Evolutionary conservation across 2,888 invertebrate species (phyloP).

Genomic region (Synanthedon vespiformis): DNA sequence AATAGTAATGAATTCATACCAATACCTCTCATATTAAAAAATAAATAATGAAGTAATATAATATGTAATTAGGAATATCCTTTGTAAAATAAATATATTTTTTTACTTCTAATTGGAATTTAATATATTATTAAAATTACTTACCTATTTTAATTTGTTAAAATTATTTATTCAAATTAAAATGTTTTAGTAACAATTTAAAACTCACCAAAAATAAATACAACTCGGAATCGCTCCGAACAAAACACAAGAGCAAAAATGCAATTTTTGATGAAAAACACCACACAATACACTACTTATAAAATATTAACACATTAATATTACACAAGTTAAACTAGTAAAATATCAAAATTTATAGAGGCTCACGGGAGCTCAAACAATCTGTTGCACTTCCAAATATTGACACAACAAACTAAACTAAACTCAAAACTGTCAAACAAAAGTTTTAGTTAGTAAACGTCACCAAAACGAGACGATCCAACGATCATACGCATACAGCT

Average conservation of each 20-base stretch:
- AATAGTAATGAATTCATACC: slow-evolving; percentile 11
- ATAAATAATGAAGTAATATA: slow-evolving; percentile 9
- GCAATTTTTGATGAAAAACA: no score
- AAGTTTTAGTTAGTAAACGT: slow-evolving; percentile 38
- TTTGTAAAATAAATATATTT: background rate
- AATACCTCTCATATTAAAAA: slow-evolving; percentile 30
- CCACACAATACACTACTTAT: background rate
- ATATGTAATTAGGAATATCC: no score
- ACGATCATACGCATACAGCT: slow-evolving; percentile 26
- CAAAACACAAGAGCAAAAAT: no score
- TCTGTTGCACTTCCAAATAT: slow-evolving; percentile 21
- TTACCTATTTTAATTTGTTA: background rate
- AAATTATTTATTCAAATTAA: background rate
- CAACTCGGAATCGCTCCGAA: no score
- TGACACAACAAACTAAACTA: slow-evolving; percentile 46
- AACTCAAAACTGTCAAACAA: slow-evolving; percentile 34
- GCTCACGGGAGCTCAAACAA: slow-evolving; percentile 8
- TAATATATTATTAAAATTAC: background rate
- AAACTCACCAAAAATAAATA: no score
- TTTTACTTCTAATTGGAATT: background rate
- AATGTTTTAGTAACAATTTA: background rate
- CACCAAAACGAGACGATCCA: slow-evolving; percentile 26
- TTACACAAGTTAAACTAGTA: background rate
- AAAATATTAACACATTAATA: slow-evolving; percentile 12
- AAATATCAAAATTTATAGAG: slow-evolving; percentile 2